Percentiles rank a stretch among this genome's conserved stretches.
These are phyloP conservation scores for Suncus etruscus DNA, from an alignment of 2,113 vertebrate genomes.

Conservation along the genomic window DNA sequence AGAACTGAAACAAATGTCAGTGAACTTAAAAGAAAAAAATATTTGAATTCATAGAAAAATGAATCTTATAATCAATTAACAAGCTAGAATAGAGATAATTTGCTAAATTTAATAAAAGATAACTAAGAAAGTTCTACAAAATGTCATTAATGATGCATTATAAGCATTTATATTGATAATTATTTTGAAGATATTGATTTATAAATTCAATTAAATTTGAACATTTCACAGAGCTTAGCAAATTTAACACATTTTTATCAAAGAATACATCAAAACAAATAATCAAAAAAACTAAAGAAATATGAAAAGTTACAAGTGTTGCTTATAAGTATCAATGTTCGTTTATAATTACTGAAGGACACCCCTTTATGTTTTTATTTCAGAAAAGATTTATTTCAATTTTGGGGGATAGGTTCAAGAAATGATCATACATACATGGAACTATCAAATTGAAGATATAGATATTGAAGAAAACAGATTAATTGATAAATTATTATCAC, in stretches of 20 bases:
- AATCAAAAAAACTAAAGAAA: not conserved
- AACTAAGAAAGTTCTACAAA: not conserved
- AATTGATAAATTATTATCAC: too few relatives aligned
- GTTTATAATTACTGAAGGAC: not conserved
- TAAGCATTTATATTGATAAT: too few relatives aligned
- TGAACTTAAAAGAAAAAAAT: not conserved
- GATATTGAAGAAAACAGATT: too few relatives aligned
- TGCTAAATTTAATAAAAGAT: not conserved
- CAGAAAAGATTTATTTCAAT: not conserved
- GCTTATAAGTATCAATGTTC: too few relatives aligned
- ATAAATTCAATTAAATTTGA: not conserved
- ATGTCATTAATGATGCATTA: not conserved
- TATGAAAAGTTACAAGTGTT: not conserved
- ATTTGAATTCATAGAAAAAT: not conserved
- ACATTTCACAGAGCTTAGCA: not conserved
- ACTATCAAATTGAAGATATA: not conserved
- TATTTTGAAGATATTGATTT: not conserved
- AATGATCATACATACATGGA: not conserved
- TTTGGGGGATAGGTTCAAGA: not conserved
- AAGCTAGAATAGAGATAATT: not conserved
- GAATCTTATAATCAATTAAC: not conserved
- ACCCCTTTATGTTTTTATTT: not conserved
- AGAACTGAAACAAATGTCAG: not conserved
- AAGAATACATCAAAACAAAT: not conserved
- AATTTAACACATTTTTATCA: not conserved